Conservation (phyloP, 2,797 vertebrate genomes). For the Neostethus bicornis region DNA sequence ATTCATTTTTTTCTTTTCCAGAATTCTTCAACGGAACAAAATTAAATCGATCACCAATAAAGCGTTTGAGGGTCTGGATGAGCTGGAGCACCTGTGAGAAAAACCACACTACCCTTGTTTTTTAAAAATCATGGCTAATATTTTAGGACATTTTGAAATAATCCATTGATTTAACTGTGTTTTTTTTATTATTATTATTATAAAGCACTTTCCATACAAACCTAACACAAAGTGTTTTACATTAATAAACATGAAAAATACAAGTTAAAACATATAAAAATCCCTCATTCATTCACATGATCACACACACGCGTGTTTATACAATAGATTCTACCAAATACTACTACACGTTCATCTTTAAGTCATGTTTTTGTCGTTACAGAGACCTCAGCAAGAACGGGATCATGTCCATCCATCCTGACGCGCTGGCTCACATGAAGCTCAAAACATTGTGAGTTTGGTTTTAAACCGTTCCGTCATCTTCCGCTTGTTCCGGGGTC, state of each 20-base stretch:
- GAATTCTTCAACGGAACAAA: conserved; percentile 90
- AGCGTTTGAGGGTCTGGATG: conserved; percentile 89
- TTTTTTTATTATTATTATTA: no score
- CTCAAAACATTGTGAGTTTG: conserved; percentile 94
- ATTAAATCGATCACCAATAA: conserved; percentile 93
- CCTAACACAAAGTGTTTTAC: no score
- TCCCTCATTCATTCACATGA: no score
- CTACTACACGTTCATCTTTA: no score
- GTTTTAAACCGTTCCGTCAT: no score
- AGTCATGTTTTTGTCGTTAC: conserved; percentile 51
- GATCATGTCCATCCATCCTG: conserved; percentile 93
- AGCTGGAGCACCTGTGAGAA: conserved; percentile 91
- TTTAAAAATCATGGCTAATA: not conserved
- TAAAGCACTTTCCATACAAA: no score
- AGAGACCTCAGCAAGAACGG: conserved; percentile 93
- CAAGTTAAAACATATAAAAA: no score
- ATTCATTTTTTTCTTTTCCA: conserved; percentile 75
- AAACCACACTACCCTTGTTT: not conserved
- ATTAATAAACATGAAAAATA: no score
- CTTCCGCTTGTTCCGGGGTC: no score
- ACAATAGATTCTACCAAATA: no score
- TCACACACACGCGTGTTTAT: no score
- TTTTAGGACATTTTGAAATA: conserved; percentile 29
- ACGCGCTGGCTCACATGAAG: conserved; percentile 85
- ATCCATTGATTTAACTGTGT: conserved; percentile 28